phyloP scores from a whole-genome alignment of 2,888 invertebrate species.

The Selenia dentaria region DNA sequence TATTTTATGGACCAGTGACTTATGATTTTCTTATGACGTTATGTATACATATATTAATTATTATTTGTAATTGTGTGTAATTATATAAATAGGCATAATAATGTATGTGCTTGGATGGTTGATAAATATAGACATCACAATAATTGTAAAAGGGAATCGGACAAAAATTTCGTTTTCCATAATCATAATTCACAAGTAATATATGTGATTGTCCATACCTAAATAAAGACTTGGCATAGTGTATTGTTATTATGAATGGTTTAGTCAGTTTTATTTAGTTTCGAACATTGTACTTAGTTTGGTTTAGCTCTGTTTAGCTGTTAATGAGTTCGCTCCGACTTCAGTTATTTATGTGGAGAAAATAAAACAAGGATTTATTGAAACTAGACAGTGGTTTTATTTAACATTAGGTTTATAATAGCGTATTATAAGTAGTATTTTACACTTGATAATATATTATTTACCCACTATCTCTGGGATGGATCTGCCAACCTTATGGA shows the following conservation, averaged over 20 bases:
- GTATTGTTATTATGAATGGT: conserved; percentile 48
- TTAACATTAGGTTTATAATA: not conserved
- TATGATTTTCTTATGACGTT: conserved; percentile 30
- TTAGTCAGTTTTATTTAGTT: conserved; percentile 72
- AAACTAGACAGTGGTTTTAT: conserved; percentile 57
- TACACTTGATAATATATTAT: no score
- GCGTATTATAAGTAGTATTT: no score
- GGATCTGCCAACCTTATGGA: no score
- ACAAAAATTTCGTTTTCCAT: no score
- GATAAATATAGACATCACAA: conserved; percentile 13
- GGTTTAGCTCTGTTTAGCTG: conserved; percentile 50
- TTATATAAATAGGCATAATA: conserved; percentile 31
- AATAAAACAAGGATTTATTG: conserved; percentile 74
- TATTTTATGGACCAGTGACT: conserved; percentile 51
- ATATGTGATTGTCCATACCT: conserved; percentile 11
- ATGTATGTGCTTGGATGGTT: conserved; percentile 1
- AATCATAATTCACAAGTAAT: no score
- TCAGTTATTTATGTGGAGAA: conserved; percentile 79
- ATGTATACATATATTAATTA: no score
- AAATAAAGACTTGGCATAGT: conserved; percentile 25
- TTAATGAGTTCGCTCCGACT: conserved; percentile 55
- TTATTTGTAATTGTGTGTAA: conserved; percentile 35
- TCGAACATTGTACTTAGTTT: conserved; percentile 67
- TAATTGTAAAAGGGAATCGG: not conserved
- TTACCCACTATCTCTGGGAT: no score